Percentiles rank a stretch among this genome's conserved stretches.
phyloP scores from a whole-genome alignment of 2,113 vertebrate species.

The Pluvianellus socialis region DNA sequence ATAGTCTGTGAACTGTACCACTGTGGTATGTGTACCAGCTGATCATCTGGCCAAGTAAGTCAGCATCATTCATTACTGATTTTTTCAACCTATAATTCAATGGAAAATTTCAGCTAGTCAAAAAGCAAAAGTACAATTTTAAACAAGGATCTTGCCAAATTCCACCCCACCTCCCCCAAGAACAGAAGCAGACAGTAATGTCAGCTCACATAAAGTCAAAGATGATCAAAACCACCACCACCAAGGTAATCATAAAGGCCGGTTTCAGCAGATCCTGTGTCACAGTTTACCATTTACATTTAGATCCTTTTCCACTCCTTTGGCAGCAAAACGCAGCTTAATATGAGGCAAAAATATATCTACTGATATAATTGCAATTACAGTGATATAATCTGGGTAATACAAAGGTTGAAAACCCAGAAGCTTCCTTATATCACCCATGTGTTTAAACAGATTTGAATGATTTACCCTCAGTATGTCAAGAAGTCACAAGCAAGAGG shows the following conservation, averaged over 20 bases:
- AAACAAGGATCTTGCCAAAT: neutral
- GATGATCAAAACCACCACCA: neutral
- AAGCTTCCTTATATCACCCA: neutral
- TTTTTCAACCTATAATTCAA: neutral
- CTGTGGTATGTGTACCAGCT: neutral
- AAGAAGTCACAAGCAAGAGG: neutral
- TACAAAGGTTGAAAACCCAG: neutral
- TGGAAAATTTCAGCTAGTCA: neutral
- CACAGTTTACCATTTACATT: neutral
- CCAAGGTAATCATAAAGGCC: neutral
- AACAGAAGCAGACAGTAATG: neutral
- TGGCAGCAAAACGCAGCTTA: neutral
- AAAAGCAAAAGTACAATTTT: neutral
- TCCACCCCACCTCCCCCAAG: fast-evolving
- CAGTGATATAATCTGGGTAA: neutral
- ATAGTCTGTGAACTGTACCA: neutral
- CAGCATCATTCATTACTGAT: neutral
- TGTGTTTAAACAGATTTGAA: neutral
- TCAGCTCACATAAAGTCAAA: neutral
- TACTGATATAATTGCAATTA: neutral
- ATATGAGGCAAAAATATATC: neutral
- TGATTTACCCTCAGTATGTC: neutral
- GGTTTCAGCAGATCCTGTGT: neutral
- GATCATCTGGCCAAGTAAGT: neutral
- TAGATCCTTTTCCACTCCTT: neutral